Base-by-base conservation (phyloP, 2,113 vertebrate genomes). In the Mohoua ochrocephala region DNA sequence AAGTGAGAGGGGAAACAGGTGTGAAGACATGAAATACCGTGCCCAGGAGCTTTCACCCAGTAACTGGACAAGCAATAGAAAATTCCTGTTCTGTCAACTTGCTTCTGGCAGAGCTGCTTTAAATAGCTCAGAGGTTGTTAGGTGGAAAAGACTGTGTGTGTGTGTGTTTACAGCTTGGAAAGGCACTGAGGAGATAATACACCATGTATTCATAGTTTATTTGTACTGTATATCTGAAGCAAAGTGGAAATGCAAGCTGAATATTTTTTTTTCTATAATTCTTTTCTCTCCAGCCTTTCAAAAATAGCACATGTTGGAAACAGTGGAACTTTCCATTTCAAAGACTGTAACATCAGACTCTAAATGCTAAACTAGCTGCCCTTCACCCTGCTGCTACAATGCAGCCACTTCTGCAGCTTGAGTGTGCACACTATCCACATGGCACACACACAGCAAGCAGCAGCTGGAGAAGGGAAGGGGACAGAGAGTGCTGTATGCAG, bases 141-240 rank as follows among this genome's bases (percentile, higher is more conserved):
- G 22, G 15, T 75, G 42, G 35, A 73, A 83, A 69, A 69, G 20
- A 31, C 14, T 37, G 18, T 37, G 11, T 68, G 8, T 37, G 11
- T 68, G 8, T 57, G 7, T 37, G 15, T 76, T 91, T 47, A 61
- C 10, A 50, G 7, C 33, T 84, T 90, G 64, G 83, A 82, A 91
- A 87, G 31, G 37, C 45, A 91, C 11, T 23, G 50, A 91, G 23
- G 67, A 84, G 53, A 65, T 69, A 78, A 78, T 47, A 79, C 24
- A 76, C n/a, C 44, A 53, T 26, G 63, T 47, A 79, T 71, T 83
- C 27, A 28, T 91, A 57, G 33, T 96, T 97, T 96, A 95, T 97
- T 96, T 91, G 47, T 85, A 63, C 49, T 87, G 26, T 64, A 33
- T 60, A 77, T 54, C 80, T 83, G 69, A 77, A 94, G 65, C 64